Base-by-base conservation (phyloP, 2,888 invertebrate species). In the Gymnosoma rotundatum region DNA sequence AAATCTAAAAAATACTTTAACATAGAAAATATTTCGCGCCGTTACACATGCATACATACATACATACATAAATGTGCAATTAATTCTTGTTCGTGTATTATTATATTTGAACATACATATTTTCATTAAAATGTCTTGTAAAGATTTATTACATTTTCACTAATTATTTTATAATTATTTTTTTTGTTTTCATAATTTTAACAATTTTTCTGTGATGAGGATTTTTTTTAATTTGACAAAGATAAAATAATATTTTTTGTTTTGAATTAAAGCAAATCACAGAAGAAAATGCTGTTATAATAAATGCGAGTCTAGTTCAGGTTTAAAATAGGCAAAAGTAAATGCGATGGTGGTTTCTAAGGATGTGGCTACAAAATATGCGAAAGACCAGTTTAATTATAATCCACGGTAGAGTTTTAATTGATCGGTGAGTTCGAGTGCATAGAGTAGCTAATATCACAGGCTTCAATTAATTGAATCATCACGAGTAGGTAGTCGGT, bases 111-210 rank as follows among this genome's bases (percentile, higher is more conserved):
- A 52, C 61, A 52, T 36, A 60, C 73, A 63, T 48, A 60, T 67
- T 76, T 76, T 60, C 56, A 64, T 70, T 72, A 64, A 79, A 79
- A 58, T 72, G 61, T 78, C 63, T 70, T 63, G 54, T 58, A n/a
- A 78, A 79, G 56, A 72, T 79, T 79, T 79, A 79, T 79, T 79
- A 72, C 48, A 64, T 72, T 79, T 79, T 79, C 64, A 32, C 72
- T 72, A 66, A 79, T 79, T 79, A 78, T 63, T 63, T 70, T 69
- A 78, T 78, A 69, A 61, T 69, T 76, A 56, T 67, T 25, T 58
- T 60, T n/a, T n/a, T 54, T 54, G 8, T 21, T 42, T 52, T 38
- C 10, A 36, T 50, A 60, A 12, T 72, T 48, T 21, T 16, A 60
- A n/a, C 20, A 20, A 14, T n/a, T 42, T n/a, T 54, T 18, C 54